Evolutionary conservation across 2,888 invertebrate species (phyloP), one percentile per base, ranked within the genome.

Genomic region (Epinotia bilunana): DNA sequence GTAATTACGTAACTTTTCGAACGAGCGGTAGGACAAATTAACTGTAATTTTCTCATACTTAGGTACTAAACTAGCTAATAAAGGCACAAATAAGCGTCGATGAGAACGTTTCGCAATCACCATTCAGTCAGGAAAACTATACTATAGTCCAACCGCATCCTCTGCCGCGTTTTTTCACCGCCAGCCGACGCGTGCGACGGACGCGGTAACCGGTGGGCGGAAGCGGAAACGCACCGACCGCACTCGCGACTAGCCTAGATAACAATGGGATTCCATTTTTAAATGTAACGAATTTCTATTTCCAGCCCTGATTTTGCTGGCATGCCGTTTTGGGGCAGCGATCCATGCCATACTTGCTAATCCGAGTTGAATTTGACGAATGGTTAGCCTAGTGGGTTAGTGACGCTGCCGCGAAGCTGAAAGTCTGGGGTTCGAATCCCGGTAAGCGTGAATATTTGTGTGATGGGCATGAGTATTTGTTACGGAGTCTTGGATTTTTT

Each of bases 201-300:
- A 71, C 81, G 84, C 79, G 85, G 83, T 80, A 43, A 74, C 76
- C 78, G 78, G 72, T 33, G 69, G 78, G 72, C 80, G 83, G 83
- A 84, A 83, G 73, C 80, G 84, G 83, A 82, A 81, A 77, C 79
- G 65, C 43, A 60, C 55, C 78, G 75, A 81, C 83, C 83, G 77
- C 83, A 80, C 46, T 39, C 69, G 78, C 67, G 76, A 76, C 76
- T 70, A 70, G 77, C 63, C 16, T 28, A 28, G 62, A n/a, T 33
- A 46, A 60, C 69, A 69, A 69, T 69, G 57, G 46, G 49, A 23
- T 46, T 67, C 67, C 69, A 62, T 71, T 61, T 71, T 71, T 62
- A 62, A 71, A 71, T 71, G 9, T 55, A 65, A 16, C 33, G 16
- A 18, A 58, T 43, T 58, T 57, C n/a, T 53, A 20, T 33, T 9